Base-by-base conservation (phyloP, 2,888 invertebrate species). In the Emmelina monodactyla region DNA sequence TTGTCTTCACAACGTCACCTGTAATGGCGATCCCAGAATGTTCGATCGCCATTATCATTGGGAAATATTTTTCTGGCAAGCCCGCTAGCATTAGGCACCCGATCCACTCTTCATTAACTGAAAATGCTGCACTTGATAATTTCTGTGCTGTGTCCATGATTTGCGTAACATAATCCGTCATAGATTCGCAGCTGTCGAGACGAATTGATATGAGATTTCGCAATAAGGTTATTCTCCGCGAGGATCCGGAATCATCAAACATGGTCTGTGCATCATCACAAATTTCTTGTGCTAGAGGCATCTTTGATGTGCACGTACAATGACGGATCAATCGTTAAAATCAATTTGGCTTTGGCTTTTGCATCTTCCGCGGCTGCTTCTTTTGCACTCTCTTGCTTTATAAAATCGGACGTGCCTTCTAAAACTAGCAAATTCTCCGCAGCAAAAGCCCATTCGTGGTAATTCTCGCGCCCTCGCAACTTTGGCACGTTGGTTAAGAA, bases 1-100 rank as follows among this genome's bases (percentile, higher is more conserved):
- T 45, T 5, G 31, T 22, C 41, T 38, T 39, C 9, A 45, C 38
- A 30, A 25, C 29, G 30, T 41, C 39, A 2, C 36, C 25, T 2
- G 28, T 39, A 3, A 41, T 29, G 10, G 12, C 3, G 2, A 41
- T 39, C 1, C 44, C 40, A 3, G 35, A 43, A 33, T 42, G 41
- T 30, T 48, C 43, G 6, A 44, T 40, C 11, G 45, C 48, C 44
- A 45, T 45, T n/a, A 48, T 44, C 45, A 47, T 46, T 1, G 43
- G 44, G 2, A 36, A 34, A 35, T 34, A 47, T 28, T 38, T 39
- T 38, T 50, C 42, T 16, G 41, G 32, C 30, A 49, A 37, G 33
- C 44, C 44, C 6, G 44, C 45, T 29, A 46, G 36, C 22, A 49
- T 16, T 25, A 45, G 28, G 7, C 37, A 44, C 19, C 39, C 49